Conservation (phyloP, 2,797 vertebrate species). For the Benthosema pterotum region DNA sequence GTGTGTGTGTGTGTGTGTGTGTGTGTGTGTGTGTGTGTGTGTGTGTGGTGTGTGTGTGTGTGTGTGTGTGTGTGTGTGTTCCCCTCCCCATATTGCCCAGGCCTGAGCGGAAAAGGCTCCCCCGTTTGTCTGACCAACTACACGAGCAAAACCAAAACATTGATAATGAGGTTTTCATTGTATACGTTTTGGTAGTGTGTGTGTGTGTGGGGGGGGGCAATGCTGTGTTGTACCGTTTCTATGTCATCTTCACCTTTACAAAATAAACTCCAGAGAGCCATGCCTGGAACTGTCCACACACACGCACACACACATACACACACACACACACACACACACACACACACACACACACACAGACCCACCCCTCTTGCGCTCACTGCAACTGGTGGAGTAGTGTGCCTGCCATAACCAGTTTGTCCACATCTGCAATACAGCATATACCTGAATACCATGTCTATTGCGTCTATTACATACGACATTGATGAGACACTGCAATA, state of each 20-base stretch:
- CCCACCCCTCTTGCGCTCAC: constrained; percentile 6
- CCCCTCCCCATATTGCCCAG: constrained; percentile 21
- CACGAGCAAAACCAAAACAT: not conserved
- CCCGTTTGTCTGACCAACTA: constrained; percentile 17
- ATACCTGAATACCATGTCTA: not conserved
- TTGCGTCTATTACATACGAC: not conserved
- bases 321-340: constrained; percentile 1
- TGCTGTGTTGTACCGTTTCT: not conserved
- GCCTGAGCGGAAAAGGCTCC: constrained; percentile 8
- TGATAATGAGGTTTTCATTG: not conserved
- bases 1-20: constrained; percentile 1
- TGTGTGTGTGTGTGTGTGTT: not conserved
- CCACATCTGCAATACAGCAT: not conserved
- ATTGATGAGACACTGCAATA: not conserved
- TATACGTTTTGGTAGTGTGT: not conserved
- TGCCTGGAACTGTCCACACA: not conserved
- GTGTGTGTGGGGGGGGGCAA: not conserved
- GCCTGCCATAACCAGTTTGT: not conserved
- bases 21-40: not conserved
- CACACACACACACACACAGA: constrained; percentile 1
- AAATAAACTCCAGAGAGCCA: not conserved
- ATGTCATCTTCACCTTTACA: not conserved
- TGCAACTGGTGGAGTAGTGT: not conserved
- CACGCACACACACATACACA: constrained; percentile 1
- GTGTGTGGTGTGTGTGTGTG: not conserved